Percentiles rank a stretch among this genome's conserved stretches.
phyloP scores from a whole-genome alignment of 2,797 vertebrate genomes.

The Esox masquinongy region DNA sequence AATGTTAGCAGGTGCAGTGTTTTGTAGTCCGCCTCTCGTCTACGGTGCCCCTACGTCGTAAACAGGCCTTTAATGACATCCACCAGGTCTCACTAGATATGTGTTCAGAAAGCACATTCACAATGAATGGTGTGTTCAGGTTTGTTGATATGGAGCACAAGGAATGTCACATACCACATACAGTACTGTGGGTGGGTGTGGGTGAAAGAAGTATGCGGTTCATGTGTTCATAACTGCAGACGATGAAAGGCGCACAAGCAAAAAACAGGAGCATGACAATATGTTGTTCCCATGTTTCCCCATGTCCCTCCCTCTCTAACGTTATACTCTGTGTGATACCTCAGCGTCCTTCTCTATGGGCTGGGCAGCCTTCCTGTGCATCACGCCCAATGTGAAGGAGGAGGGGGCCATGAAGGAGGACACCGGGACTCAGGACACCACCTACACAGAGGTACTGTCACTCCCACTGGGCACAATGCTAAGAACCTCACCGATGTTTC shows the following conservation, averaged over 20 bases:
- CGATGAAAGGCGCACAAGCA: neutral
- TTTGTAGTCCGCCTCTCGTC: neutral
- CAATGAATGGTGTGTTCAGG: conserved; percentile 20
- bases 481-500: neutral
- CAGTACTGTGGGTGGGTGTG: neutral
- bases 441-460: conserved; percentile 90
- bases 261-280: neutral
- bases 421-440: conserved; percentile 94
- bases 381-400: conserved; percentile 96
- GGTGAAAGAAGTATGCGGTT: neutral
- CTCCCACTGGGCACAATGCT: neutral
- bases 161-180: conserved; percentile 25
- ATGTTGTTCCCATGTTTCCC: neutral
- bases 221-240: neutral
- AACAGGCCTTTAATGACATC: conserved; percentile 23
- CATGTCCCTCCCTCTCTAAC: neutral
- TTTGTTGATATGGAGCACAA: neutral
- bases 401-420: conserved; percentile 99
- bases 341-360: conserved; percentile 95
- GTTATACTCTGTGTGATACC: conserved; percentile 40
- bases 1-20: neutral
- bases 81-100: conserved; percentile 40
- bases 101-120: conserved; percentile 30
- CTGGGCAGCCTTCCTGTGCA: conserved; percentile 95
- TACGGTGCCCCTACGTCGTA: neutral